Conservation (phyloP, 2,797 vertebrate genomes). For the Ceryle rudis region DNA sequence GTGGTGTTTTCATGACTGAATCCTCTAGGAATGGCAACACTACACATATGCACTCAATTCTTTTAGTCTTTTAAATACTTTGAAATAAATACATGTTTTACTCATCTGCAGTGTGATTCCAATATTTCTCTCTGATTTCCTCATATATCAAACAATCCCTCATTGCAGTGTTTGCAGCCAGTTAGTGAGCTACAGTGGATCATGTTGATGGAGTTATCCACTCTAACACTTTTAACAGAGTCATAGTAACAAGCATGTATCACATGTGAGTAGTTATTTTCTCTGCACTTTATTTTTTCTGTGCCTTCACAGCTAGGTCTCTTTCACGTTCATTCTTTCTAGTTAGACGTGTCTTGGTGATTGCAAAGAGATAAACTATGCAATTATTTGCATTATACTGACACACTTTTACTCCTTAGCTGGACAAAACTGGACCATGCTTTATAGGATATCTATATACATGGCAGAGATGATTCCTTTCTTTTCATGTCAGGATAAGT, state of each 20-base stretch:
- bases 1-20: background rate
- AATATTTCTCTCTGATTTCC: background rate
- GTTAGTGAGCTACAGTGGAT: too few relatives aligned
- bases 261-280: background rate
- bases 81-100: background rate
- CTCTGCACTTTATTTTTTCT: background rate
- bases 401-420: background rate
- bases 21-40: background rate
- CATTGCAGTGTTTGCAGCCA: background rate
- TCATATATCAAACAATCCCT: background rate
- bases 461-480: background rate
- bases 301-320: background rate
- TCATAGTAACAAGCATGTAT: background rate
- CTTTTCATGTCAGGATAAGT: background rate
- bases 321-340: background rate
- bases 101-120: background rate
- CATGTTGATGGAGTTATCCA: too few relatives aligned
- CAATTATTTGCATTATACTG: background rate
- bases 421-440: background rate
- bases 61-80: background rate
- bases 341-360: background rate
- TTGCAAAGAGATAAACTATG: background rate
- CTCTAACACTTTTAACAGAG: background rate
- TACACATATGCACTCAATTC: background rate
- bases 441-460: background rate